Evolutionary conservation across 1,140 invertebrate genomes (phyloP).

Genomic region (Magallana gigas): DNA sequence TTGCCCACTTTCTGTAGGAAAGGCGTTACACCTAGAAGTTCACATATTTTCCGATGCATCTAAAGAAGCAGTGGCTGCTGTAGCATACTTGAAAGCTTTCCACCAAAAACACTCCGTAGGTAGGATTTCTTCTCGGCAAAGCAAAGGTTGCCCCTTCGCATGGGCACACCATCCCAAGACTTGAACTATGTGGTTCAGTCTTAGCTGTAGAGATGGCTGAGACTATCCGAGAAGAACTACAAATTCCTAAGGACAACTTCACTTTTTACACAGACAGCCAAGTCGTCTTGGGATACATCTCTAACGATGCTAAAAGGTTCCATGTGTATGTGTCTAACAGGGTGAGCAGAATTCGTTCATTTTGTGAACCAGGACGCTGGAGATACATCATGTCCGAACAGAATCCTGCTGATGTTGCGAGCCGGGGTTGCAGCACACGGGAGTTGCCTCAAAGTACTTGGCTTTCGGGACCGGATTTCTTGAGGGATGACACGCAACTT

Average conservation of each 20-base stretch:
- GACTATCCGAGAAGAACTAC: conserved; percentile 31
- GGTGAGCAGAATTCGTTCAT: conserved; percentile 46
- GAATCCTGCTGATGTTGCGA: conserved; percentile 42
- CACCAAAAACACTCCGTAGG: background rate
- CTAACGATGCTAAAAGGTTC: conserved; percentile 49
- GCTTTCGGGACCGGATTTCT: conserved; percentile 36
- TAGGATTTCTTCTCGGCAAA: conserved; percentile 57
- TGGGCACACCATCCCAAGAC: conserved; percentile 58
- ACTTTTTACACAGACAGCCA: conserved; percentile 48
- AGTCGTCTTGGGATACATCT: conserved; percentile 50
- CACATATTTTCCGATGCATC: conserved; percentile 58
- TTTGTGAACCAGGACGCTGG: conserved; percentile 43
- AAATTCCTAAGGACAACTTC: background rate
- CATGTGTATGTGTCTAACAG: conserved; percentile 54
- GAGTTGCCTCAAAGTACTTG: conserved; percentile 12
- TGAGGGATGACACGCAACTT: background rate
- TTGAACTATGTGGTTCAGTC: conserved; percentile 59
- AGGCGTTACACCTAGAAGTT: conserved; percentile 74
- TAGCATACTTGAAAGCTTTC: conserved; percentile 48
- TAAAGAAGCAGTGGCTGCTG: conserved; percentile 52
- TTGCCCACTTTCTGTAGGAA: conserved; percentile 59
- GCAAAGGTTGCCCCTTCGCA: conserved; percentile 52
- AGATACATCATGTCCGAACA: conserved; percentile 30
- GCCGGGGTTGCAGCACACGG: conserved; percentile 35
- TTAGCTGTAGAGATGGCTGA: conserved; percentile 48